phyloP scores from a whole-genome alignment of 2,797 vertebrate genomes.

The Strix occidentalis region DNA sequence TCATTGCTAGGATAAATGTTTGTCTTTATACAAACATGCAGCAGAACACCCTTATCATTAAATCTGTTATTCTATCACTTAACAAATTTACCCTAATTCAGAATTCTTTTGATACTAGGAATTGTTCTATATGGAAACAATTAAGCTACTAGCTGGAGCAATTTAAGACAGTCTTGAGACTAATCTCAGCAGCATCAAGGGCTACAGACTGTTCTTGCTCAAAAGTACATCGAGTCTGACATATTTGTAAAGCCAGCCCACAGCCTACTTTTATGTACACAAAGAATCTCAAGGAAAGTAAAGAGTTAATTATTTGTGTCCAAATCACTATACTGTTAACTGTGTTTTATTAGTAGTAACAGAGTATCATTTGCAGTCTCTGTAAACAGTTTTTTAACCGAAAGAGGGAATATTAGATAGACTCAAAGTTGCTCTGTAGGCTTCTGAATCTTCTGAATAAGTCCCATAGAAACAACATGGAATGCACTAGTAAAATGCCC shows the following conservation, averaged over 20 bases:
- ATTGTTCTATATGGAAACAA: conserved; percentile 43
- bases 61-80: conserved; percentile 26
- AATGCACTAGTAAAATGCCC: background rate
- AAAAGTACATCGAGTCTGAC: background rate
- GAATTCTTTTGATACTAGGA: conserved; percentile 37
- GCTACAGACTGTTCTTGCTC: conserved; percentile 6
- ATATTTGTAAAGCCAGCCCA: background rate
- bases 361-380: background rate
- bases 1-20: conserved; percentile 15
- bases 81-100: conserved; percentile 17
- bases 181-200: conserved; percentile 12
- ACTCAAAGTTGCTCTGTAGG: background rate
- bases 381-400: background rate
- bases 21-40: background rate
- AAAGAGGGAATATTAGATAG: background rate
- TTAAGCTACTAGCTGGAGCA: conserved; percentile 31
- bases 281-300: background rate
- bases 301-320: background rate
- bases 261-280: background rate
- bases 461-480: background rate
- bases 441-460: background rate
- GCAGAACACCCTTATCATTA: conserved; percentile 37
- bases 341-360: background rate
- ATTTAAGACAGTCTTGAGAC: conserved; percentile 25
- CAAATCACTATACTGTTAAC: background rate